Evolutionary conservation across 2,888 invertebrate species (phyloP).

Genomic region (Xestia rhomboidea): DNA sequence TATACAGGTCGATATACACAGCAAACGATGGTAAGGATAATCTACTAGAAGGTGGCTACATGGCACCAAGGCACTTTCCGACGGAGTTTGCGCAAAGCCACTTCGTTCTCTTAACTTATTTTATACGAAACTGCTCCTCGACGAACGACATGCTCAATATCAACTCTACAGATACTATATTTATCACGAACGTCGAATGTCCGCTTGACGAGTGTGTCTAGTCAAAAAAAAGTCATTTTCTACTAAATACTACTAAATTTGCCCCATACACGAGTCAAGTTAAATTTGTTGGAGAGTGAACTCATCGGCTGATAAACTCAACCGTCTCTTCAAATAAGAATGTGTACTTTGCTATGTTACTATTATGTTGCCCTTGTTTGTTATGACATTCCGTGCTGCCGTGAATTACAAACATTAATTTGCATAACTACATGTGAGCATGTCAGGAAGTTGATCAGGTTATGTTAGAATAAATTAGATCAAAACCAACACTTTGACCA

Average conservation of each 20-base stretch:
- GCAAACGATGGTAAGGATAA: slow-evolving; percentile 62
- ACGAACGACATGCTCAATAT: slow-evolving; percentile 70
- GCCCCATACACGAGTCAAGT: slow-evolving; percentile 34
- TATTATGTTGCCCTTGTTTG: slow-evolving; percentile 53
- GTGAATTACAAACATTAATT: slow-evolving; percentile 61
- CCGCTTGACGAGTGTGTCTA: slow-evolving; percentile 68
- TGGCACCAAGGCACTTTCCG: slow-evolving; percentile 71
- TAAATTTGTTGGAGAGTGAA: slow-evolving; percentile 44
- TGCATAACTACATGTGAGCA: slow-evolving; percentile 57
- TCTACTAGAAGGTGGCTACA: slow-evolving; percentile 34
- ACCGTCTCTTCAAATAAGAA: slow-evolving; percentile 58
- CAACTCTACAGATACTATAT: slow-evolving; percentile 71
- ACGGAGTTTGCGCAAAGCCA: slow-evolving; percentile 78
- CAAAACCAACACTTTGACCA: slow-evolving; percentile 2
- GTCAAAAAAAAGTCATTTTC: slow-evolving; percentile 57
- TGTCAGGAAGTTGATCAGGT: slow-evolving; percentile 33
- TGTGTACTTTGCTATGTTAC: slow-evolving; percentile 51
- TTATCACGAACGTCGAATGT: slow-evolving; percentile 69
- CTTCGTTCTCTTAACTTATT: slow-evolving; percentile 76
- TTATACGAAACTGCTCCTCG: slow-evolving; percentile 69
- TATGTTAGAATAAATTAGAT: slow-evolving; percentile 27
- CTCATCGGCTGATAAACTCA: slow-evolving; percentile 48
- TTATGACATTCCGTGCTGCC: slow-evolving; percentile 53
- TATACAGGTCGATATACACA: slow-evolving; percentile 43
- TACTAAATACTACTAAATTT: slow-evolving; percentile 55